Evolutionary conservation across 2,113 vertebrate genomes (phyloP).

Genomic region (Crocuta crocuta): DNA sequence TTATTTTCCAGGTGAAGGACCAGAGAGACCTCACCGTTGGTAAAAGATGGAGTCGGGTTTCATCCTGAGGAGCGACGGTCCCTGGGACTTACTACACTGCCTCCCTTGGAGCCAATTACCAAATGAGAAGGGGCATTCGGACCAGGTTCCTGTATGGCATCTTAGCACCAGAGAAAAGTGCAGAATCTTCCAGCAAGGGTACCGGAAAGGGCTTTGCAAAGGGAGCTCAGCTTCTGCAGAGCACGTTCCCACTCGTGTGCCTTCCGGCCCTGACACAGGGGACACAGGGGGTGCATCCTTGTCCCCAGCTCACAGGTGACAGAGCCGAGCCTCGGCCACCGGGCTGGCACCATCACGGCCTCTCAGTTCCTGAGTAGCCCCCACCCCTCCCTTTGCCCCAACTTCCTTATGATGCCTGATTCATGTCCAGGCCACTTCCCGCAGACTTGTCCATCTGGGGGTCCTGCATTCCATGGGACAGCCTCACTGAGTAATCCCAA

Average conservation of each 20-base stretch:
- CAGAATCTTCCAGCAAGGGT: neutral
- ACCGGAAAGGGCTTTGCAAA: neutral
- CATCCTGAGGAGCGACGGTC: rapidly evolving
- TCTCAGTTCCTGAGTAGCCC: neutral
- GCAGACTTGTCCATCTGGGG: rapidly evolving
- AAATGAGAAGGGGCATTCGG: rapidly evolving
- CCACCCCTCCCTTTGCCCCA: rapidly evolving
- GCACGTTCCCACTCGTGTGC: neutral
- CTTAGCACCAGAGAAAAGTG: too few species aligned
- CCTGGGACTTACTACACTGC: rapidly evolving
- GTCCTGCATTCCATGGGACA: neutral
- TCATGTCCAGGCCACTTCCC: neutral
- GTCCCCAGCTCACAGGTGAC: neutral
- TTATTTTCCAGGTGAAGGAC: neutral
- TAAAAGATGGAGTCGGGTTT: rapidly evolving
- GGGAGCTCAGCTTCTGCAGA: neutral
- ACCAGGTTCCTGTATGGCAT: neutral
- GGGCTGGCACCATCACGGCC: neutral
- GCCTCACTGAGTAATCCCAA: too few species aligned
- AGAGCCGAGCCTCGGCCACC: neutral
- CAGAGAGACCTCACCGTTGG: neutral
- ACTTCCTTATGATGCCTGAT: rapidly evolving
- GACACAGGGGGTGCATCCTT: rapidly evolving
- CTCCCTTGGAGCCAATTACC: too few species aligned
- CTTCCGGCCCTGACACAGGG: neutral